Base-by-base conservation (phyloP, 1,140 invertebrate genomes). In the Drosophila lacteicornis region DNA sequence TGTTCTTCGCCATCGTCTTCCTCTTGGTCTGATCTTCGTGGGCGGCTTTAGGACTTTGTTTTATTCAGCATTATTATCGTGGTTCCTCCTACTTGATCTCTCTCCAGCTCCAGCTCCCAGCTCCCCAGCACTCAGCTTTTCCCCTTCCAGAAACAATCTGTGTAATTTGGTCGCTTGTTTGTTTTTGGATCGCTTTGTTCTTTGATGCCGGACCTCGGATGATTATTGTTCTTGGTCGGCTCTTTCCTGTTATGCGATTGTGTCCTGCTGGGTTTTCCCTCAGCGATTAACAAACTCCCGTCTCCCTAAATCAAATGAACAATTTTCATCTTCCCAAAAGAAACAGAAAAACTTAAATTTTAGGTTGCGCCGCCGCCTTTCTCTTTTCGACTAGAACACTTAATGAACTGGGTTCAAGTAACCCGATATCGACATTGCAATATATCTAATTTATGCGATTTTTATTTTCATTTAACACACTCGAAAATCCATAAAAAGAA, bases 371-470 rank as follows among this genome's bases (percentile, higher is more conserved):
- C 38, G 55, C 11, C 22, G 46, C 85, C 80, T 75, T 90, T 88
- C 80, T 80, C 77, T 87, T 83, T 88, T 86, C 22, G 53, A 55
- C 61, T 50, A 73, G 69, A 73, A 73, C 69, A 73, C 62, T 87
- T 87, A 87, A 87, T 80, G 85, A 88, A 90, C 84, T 82, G 75
- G 69, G 84, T 80, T 83, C 69, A 84, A 88, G 84, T 88, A 90
- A 88, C 78, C 80, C 80, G 84, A 88, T 88, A 88, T 79, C 69
- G 80, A 33, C 80, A 90, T 79, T 88, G 84, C 84, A 88, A 88
- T 90, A 84, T 84, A 84, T 87, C 77, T 88, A 88, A 88, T 88
- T 88, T 88, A 88, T 88, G 85, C 84, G 73, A 79, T 82, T 82
- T 86, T 87, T 86, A 76, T 88, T 87, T 66, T 69, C 66, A 79